Evolutionary conservation across 2,113 vertebrate genomes (phyloP).

Genomic region (Girardinichthys multiradiatus): DNA sequence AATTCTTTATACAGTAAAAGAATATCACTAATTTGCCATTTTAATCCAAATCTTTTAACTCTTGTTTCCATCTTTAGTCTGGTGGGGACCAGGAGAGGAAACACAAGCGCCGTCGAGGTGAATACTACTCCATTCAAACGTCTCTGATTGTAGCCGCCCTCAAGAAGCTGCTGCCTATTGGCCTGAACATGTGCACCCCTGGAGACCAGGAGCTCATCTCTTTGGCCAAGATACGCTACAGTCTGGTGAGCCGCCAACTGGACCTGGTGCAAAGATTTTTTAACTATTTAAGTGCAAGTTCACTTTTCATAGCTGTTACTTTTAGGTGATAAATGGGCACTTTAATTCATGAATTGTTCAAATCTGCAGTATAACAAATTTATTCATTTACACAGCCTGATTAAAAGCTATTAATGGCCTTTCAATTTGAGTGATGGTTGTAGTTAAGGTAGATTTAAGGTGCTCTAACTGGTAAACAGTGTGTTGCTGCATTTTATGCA

Average conservation of each 20-base stretch:
- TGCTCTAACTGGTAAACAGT: too few relatives aligned
- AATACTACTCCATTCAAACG: slow-evolving; percentile 95
- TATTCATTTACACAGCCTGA: too few relatives aligned
- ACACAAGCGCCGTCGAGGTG: slow-evolving; percentile 89
- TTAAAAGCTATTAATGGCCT: too few relatives aligned
- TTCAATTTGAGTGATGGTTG: not conserved
- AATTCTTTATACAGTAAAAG: too few relatives aligned
- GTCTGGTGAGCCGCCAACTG: slow-evolving; percentile 80
- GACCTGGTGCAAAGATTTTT: not conserved
- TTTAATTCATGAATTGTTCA: not conserved
- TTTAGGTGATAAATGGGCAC: not conserved
- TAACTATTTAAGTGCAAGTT: not conserved
- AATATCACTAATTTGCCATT: too few relatives aligned
- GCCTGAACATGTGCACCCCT: slow-evolving; percentile 97
- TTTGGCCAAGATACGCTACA: slow-evolving; percentile 91
- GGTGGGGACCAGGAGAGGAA: slow-evolving; percentile 91
- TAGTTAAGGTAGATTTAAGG: not conserved
- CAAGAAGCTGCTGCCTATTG: slow-evolving; percentile 98
- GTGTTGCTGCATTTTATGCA: too few relatives aligned
- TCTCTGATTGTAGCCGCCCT: slow-evolving; percentile 94
- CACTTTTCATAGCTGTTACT: not conserved
- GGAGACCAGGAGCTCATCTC: slow-evolving; percentile 97
- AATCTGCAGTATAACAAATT: not conserved
- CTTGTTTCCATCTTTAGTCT: slow-evolving; percentile 48
- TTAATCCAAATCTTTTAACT: too few relatives aligned